These are phyloP conservation scores for Telmatochromis sp. DNA, from an alignment of 2,113 vertebrate species.

Conservation along the genomic window DNA sequence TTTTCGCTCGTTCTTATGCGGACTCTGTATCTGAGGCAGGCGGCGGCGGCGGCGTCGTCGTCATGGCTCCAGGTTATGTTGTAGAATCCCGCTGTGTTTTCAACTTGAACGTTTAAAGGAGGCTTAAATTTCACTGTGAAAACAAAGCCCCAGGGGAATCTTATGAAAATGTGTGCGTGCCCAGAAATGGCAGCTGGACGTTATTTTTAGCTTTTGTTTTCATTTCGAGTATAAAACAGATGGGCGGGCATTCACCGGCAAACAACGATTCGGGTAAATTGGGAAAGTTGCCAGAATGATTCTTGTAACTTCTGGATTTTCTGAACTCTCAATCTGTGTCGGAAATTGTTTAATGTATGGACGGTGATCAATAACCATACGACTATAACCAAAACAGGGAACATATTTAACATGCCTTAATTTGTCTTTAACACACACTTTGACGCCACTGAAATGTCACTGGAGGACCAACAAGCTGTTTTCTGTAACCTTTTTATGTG, in stretches of 20 bases:
- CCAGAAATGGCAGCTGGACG: not conserved
- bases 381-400: not conserved
- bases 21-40: slow-evolving; percentile 63
- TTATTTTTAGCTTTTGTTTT: not conserved
- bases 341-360: not conserved
- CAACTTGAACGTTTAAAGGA: slow-evolving; percentile 70
- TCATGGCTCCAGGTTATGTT: slow-evolving; percentile 78
- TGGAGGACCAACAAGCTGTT: not conserved
- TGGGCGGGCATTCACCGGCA: not conserved
- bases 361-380: not conserved
- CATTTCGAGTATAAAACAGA: not conserved
- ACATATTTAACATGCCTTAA: not conserved
- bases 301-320: not conserved
- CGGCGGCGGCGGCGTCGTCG: not conserved
- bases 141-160: not conserved
- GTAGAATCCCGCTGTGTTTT: slow-evolving; percentile 30
- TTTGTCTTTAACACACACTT: not conserved
- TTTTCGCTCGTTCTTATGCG: slow-evolving; percentile 57
- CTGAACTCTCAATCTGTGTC: not conserved
- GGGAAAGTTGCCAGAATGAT: not conserved
- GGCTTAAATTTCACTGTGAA: slow-evolving; percentile 76
- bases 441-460: not conserved
- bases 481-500: not conserved
- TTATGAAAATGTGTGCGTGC: not conserved
- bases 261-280: not conserved